These are phyloP conservation scores for Diprion similis DNA, from an alignment of 1,140 invertebrate species.

Conservation along the genomic window DNA sequence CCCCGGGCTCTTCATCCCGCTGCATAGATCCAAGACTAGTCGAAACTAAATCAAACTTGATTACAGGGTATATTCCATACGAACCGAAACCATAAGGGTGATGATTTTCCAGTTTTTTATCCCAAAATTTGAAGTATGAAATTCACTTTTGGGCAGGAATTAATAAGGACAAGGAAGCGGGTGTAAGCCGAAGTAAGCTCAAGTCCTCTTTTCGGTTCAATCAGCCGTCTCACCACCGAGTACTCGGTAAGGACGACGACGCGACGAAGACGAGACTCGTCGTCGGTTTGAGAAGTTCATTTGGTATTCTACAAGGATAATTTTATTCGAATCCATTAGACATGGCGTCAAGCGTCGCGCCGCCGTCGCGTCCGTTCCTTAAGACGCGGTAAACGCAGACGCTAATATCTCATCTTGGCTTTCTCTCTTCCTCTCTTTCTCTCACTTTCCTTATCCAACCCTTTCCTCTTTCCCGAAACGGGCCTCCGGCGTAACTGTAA, in stretches of 20 bases:
- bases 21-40: not conserved
- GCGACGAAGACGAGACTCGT: no score
- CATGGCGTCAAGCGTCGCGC: not conserved
- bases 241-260: no score
- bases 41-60: not conserved
- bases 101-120: no score
- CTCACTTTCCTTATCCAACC: not conserved
- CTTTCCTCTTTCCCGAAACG: no score
- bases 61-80: not conserved
- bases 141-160: no score
- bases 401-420: not conserved
- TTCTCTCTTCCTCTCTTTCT: not conserved
- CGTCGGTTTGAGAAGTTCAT: not conserved
- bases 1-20: not conserved
- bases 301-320: conserved; percentile 3
- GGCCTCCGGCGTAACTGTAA: not conserved
- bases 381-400: not conserved
- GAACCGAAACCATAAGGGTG: no score
- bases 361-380: not conserved
- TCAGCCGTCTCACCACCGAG: no score
- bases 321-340: conserved; percentile 8
- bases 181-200: no score
- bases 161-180: no score
- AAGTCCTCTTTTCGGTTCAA: no score
- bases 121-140: no score